phyloP scores from a whole-genome alignment of 2,888 invertebrate species.

The Serripes groenlandicus region DNA sequence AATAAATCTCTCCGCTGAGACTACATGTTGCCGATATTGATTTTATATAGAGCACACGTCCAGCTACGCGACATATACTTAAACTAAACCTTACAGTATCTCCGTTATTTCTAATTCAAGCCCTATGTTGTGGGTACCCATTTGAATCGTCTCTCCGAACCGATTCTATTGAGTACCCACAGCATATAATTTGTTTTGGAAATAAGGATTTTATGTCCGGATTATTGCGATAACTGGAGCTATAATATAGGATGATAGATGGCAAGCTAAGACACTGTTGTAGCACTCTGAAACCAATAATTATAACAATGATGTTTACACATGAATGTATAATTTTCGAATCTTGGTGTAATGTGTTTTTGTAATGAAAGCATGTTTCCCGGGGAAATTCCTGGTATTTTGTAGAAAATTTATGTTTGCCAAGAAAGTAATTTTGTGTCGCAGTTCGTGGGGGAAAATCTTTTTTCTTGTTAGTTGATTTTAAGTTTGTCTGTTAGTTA shows the following conservation, averaged over 20 bases:
- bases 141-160: slow-evolving; percentile 3
- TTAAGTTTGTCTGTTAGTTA: no score
- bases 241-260: slow-evolving; percentile 23
- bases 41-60: slow-evolving; percentile 35
- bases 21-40: slow-evolving; percentile 26
- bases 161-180: background rate
- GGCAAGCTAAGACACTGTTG: slow-evolving; percentile 31
- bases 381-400: no score
- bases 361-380: slow-evolving; percentile 7
- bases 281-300: slow-evolving; percentile 48
- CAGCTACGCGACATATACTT: no score
- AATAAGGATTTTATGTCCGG: background rate
- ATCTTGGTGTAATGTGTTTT: slow-evolving; percentile 19
- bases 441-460: no score
- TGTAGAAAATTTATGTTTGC: no score
- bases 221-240: background rate
- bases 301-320: slow-evolving; percentile 38
- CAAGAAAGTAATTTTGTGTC: no score
- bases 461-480: no score
- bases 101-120: background rate
- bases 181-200: background rate
- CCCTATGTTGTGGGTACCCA: slow-evolving; percentile 5
- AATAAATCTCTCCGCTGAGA: slow-evolving; percentile 46
- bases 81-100: background rate
- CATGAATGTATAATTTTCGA: slow-evolving; percentile 44